Conservation (phyloP, 2,888 invertebrate genomes). For the Seira ritae region DNA sequence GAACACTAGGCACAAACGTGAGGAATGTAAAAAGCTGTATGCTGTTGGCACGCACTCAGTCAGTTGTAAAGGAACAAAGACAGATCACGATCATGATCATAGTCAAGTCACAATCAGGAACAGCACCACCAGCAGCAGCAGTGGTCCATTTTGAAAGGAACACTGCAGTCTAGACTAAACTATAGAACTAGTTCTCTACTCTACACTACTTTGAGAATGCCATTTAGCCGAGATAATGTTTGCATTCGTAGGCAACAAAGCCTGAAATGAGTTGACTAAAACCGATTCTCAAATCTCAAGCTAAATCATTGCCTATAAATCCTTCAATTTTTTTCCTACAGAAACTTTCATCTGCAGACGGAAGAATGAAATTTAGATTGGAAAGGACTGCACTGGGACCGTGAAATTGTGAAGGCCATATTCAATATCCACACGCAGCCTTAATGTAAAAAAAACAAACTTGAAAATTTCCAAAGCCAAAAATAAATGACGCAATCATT, state of each 20-base stretch:
- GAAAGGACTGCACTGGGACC: neutral
- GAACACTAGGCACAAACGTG: neutral
- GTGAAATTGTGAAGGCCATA: neutral
- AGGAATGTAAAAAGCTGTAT: too few species aligned
- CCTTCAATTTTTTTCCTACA: neutral
- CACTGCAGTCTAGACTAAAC: too few species aligned
- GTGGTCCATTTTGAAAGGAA: too few species aligned
- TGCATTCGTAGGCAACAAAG: neutral
- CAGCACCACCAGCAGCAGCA: too few species aligned
- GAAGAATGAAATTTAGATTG: too few species aligned
- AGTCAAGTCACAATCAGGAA: too few species aligned
- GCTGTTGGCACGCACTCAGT: neutral
- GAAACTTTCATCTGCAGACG: neutral
- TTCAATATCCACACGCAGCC: too few species aligned
- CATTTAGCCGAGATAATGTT: neutral
- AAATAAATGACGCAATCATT: too few species aligned
- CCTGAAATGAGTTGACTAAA: neutral
- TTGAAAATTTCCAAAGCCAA: too few species aligned
- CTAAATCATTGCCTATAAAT: neutral
- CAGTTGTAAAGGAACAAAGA: neutral
- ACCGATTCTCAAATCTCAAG: too few species aligned
- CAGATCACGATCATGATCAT: neutral
- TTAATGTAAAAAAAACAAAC: too few species aligned
- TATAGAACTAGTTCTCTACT: too few species aligned
- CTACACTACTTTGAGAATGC: neutral